Conservation (phyloP, 2,888 invertebrate genomes). For the Antitype chi region DNA sequence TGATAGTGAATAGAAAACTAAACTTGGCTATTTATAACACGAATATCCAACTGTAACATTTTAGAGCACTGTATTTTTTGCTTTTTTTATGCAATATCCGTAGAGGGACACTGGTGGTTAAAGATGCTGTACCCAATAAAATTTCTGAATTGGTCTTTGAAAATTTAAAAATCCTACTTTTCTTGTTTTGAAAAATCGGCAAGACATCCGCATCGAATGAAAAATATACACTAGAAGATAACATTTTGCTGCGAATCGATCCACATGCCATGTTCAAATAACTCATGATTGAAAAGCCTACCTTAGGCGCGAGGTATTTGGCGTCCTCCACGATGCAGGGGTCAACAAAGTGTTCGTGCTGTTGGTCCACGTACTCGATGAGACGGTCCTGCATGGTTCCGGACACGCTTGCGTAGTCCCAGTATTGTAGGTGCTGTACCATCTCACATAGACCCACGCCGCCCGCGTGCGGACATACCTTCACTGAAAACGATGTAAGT, state of each 20-base stretch:
- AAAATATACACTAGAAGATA: background rate
- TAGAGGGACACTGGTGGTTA: too few relatives aligned
- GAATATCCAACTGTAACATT: background rate
- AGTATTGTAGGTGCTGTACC: conserved; percentile 97
- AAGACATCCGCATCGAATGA: too few relatives aligned
- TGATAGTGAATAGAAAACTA: background rate
- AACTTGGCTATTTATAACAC: background rate
- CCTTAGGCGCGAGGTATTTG: conserved; percentile 94
- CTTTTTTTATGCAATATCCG: too few relatives aligned
- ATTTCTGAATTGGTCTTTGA: background rate
- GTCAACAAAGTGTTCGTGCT: conserved; percentile 96
- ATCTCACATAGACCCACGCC: conserved; percentile 98
- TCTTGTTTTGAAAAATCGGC: background rate
- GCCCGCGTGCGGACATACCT: conserved; percentile 98
- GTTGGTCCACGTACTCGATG: conserved; percentile 97
- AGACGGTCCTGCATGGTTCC: conserved; percentile 93
- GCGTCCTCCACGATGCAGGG: conserved; percentile 93
- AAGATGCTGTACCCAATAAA: too few relatives aligned
- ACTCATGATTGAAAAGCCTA: conserved; percentile 71
- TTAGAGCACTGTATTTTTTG: too few relatives aligned
- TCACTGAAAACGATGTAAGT: conserved; percentile 90
- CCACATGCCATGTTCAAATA: background rate
- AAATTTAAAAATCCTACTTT: too few relatives aligned
- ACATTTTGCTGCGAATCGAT: background rate
- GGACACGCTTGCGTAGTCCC: conserved; percentile 95